These are phyloP conservation scores for Macrocentrus cingulum DNA, from an alignment of 1,140 invertebrate species.

Conservation along the genomic window DNA sequence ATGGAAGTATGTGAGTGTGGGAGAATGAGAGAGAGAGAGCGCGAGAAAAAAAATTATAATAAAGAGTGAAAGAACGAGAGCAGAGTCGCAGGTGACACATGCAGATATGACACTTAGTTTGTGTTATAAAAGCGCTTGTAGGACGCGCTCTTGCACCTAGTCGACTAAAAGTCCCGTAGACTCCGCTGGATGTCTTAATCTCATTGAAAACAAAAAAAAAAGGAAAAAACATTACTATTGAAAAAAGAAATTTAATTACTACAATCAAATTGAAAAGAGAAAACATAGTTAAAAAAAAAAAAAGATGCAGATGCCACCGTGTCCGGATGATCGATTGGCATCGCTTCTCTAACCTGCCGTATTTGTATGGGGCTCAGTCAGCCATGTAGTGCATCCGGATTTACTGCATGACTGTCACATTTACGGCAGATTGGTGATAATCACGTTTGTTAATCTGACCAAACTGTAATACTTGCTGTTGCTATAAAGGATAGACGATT, in stretches of 20 bases:
- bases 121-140: constrained; percentile 46
- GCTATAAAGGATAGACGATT: constrained; percentile 51
- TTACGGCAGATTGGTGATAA: constrained; percentile 47
- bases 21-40: constrained; percentile 14
- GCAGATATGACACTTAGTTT: constrained; percentile 32
- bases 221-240: constrained; percentile 33
- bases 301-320: constrained; percentile 44
- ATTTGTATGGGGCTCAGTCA: constrained; percentile 50
- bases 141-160: constrained; percentile 50
- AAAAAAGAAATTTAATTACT: constrained; percentile 39
- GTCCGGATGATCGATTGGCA: constrained; percentile 49
- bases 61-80: constrained; percentile 12
- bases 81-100: constrained; percentile 31
- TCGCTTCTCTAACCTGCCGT: constrained; percentile 48
- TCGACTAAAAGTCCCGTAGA: constrained; percentile 46
- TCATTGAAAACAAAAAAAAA: constrained; percentile 20
- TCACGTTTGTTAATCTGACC: constrained; percentile 53
- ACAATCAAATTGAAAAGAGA: constrained; percentile 29
- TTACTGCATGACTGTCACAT: constrained; percentile 39
- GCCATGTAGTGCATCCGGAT: constrained; percentile 46
- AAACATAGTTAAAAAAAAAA: constrained; percentile 36
- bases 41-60: not conserved
- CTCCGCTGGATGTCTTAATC: constrained; percentile 49
- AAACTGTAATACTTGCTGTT: constrained; percentile 55
- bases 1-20: constrained; percentile 20